Conservation (phyloP, 37 sponge, comb jelly and placozoan genomes). For the Petrosia ficiformis region DNA sequence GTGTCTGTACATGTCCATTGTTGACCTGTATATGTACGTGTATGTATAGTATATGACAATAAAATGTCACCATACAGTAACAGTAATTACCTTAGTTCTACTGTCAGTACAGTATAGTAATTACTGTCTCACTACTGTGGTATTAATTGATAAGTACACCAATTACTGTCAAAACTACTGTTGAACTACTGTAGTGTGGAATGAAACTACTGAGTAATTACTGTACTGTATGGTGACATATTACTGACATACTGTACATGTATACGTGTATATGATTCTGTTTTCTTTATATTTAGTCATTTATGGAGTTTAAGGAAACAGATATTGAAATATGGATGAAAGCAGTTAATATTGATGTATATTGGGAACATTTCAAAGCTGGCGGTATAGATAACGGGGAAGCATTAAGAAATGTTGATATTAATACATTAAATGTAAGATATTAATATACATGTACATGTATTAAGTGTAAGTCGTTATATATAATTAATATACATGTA, state of each 20-base stretch:
- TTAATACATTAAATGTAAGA: constrained; percentile 15
- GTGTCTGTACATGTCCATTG: neutral
- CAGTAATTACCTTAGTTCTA: no score
- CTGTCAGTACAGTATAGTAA: no score
- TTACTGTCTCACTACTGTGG: no score
- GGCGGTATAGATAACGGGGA: constrained; percentile 38
- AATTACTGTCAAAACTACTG: no score
- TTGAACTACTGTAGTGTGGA: no score
- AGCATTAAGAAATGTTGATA: constrained; percentile 20
- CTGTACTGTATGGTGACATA: no score
- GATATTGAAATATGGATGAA: constrained; percentile 72
- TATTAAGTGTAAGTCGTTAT: neutral
- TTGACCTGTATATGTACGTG: neutral
- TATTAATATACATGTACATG: neutral
- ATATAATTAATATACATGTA: no score
- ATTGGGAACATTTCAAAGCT: constrained; percentile 22
- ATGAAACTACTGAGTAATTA: no score
- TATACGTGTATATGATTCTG: no score
- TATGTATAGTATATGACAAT: neutral
- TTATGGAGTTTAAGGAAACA: constrained; percentile 48
- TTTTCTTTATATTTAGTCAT: constrained; percentile 37
- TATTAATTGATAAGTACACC: no score
- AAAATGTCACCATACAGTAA: no score
- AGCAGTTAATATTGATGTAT: constrained; percentile 56
- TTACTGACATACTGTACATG: no score